These are phyloP conservation scores for Podarcis cretensis DNA, from an alignment of 2,113 vertebrate species.

Conservation along the genomic window DNA sequence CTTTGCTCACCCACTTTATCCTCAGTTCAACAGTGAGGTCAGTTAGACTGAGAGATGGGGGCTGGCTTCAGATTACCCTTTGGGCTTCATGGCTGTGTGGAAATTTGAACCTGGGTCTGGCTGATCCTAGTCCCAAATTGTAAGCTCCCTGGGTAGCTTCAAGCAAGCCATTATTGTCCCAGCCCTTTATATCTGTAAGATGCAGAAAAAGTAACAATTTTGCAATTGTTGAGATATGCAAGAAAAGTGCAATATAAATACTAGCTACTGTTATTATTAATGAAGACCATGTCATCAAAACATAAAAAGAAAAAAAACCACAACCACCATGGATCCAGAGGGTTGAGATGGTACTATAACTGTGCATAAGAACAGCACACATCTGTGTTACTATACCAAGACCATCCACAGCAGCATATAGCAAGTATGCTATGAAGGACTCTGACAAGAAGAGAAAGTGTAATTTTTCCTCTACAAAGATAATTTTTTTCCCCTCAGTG, in stretches of 20 bases:
- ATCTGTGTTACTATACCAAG: background rate
- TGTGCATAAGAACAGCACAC: too few species aligned
- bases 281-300: background rate
- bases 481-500: conserved; percentile 41
- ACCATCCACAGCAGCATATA: conserved; percentile 28
- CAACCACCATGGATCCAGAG: background rate
- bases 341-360: background rate
- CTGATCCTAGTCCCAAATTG: background rate
- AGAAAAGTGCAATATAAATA: background rate
- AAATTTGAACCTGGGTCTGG: background rate
- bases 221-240: background rate
- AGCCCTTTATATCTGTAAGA: background rate
- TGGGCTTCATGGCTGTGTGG: background rate
- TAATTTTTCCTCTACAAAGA: conserved; percentile 52
- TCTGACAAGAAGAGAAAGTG: conserved; percentile 43
- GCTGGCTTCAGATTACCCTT: background rate
- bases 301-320: background rate
- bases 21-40: background rate
- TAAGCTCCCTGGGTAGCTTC: background rate
- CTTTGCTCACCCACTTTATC: background rate
- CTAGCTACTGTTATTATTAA: background rate
- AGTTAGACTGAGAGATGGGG: background rate
- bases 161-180: background rate
- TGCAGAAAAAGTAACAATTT: background rate
- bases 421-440: conserved; percentile 39